Percentiles rank a stretch among this genome's conserved stretches.
These are phyloP conservation scores for Microctenopoma stevenorrisi DNA, from an alignment of 2,797 vertebrate genomes.

Conservation along the genomic window DNA sequence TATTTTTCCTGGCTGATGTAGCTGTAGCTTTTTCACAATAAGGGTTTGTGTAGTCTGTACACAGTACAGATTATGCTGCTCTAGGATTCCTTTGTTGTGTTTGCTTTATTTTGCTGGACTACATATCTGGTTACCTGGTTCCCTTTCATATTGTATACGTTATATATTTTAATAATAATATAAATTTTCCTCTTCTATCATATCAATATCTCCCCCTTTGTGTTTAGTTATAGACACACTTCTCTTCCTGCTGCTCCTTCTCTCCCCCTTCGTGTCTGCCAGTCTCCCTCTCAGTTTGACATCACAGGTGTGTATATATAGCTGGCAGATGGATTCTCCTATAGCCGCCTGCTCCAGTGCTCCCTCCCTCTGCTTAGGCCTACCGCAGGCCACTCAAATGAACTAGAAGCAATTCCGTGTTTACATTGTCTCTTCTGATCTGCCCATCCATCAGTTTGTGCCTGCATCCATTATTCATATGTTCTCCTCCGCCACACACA, in stretches of 20 bases:
- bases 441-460: constrained; percentile 75
- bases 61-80: too few species aligned
- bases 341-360: constrained; percentile 66
- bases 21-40: too few species aligned
- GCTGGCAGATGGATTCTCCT: constrained; percentile 83
- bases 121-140: too few species aligned
- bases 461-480: constrained; percentile 80
- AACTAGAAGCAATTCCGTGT: constrained; percentile 80
- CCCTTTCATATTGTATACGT: too few species aligned
- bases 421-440: constrained; percentile 78
- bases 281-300: constrained; percentile 71
- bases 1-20: too few species aligned
- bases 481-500: constrained; percentile 44
- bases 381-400: constrained; percentile 69
- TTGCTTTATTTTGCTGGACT: too few species aligned
- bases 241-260: constrained; percentile 16
- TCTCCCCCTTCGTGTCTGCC: constrained; percentile 23
- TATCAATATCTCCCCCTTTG: not conserved
- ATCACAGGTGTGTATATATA: constrained; percentile 85
- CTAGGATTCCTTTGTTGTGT: too few species aligned
- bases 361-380: constrained; percentile 40
- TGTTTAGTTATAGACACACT: constrained; percentile 27
- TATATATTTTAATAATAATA: too few species aligned
- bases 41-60: too few species aligned
- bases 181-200: not conserved